Conservation (phyloP, 2,113 vertebrate genomes). For the Leptocoma aspasia region DNA sequence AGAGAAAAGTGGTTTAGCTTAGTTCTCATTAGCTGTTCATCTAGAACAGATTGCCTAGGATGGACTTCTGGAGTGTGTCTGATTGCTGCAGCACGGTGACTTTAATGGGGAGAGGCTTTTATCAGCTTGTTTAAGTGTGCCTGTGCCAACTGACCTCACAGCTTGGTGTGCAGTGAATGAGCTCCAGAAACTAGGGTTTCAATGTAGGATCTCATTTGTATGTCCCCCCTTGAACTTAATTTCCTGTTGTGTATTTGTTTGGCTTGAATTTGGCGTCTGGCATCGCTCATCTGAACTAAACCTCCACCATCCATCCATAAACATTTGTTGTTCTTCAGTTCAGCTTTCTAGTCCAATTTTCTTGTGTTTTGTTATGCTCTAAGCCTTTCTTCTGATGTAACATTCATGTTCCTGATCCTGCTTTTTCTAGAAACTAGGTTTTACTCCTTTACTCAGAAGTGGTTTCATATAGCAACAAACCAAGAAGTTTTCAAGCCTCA, state of each 20-base stretch:
- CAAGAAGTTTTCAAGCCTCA: neutral
- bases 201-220: neutral
- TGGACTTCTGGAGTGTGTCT: slow-evolving; percentile 31
- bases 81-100: slow-evolving; percentile 25
- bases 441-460: neutral
- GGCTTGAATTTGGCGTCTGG: neutral
- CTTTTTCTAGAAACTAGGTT: neutral
- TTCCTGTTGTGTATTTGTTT: neutral
- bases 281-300: neutral
- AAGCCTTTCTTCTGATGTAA: neutral
- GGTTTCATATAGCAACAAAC: neutral
- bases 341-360: neutral
- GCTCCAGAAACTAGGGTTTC: neutral
- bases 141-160: slow-evolving; percentile 23
- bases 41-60: slow-evolving; percentile 44
- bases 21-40: slow-evolving; percentile 35
- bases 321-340: neutral
- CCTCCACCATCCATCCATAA: neutral
- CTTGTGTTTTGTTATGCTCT: neutral
- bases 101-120: neutral
- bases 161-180: neutral
- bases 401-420: neutral
- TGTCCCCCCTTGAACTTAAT: neutral
- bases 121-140: neutral
- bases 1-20: neutral